Evolutionary conservation across 2,797 vertebrate genomes (phyloP), one percentile per base, ranked within the genome.

Genomic region (Champsocephalus gunnari): DNA sequence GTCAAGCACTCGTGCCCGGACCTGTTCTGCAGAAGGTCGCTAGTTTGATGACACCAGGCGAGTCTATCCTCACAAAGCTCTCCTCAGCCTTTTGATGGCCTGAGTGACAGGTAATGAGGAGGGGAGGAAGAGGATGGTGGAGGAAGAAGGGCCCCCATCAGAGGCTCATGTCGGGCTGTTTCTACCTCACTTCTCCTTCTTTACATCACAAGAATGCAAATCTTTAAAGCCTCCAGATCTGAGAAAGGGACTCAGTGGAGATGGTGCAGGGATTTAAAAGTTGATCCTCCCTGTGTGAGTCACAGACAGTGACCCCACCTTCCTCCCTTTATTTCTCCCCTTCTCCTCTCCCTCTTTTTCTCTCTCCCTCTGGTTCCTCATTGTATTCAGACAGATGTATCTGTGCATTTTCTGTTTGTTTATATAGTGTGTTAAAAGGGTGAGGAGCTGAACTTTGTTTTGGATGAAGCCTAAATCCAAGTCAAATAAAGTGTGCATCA

Each of bases 151-250:
- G 74, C 63, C 47, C 66, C 75, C 77, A 17, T 72, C 64, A 2
- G 48, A 28, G 41, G 48, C 73, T 80, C 81, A 85, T 80, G 59
- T 82, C 77, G 78, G 59, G 34, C 66, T 5, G 41, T 82, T 85
- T 84, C 82, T 82, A 76, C 74, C 79, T 90, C 81, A 79, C 80
- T 81, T 87, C 75, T 88, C 66, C 51, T 61, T 86, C 85, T 91
- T 87, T 79, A 89, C 84, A 89, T 91, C 88, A 87, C 83, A 93
- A 91, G 89, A 91, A 92, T 87, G 88, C 85, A 91, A 92, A 92
- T 92, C 91, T 93, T 77, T 85, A 90, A 93, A 93, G 86, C 89
- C 80, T 77, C 59, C 63, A 87, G 75, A 88, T 92, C 88, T 92
- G 82, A 92, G 88, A 56, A 34, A 73, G 75, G 73, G 88, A 84